These are phyloP conservation scores for Melopsittacus undulatus DNA, from an alignment of 2,797 vertebrate genomes.

Conservation along the genomic window DNA sequence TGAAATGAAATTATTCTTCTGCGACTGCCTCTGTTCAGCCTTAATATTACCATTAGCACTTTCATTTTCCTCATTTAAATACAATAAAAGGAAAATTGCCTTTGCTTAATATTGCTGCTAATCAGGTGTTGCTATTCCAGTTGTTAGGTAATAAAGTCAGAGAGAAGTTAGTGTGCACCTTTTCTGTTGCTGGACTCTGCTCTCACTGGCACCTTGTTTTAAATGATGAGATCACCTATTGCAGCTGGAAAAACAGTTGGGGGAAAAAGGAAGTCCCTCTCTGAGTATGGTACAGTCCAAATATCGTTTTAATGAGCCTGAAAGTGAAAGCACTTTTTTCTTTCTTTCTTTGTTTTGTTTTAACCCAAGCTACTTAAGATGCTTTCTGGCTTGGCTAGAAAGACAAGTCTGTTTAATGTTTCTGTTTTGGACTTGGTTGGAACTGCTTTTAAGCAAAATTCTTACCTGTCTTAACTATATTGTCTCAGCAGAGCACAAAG, in stretches of 20 bases:
- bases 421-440: neutral
- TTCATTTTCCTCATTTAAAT: constrained; percentile 36
- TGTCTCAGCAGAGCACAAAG: neutral
- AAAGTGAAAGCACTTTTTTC: neutral
- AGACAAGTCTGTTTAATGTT: neutral
- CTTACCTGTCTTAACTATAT: neutral
- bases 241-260: neutral
- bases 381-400: constrained; percentile 15
- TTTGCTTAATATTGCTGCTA: constrained; percentile 10
- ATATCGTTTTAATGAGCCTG: neutral
- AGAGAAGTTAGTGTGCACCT: neutral
- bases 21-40: neutral
- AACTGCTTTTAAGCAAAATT: neutral
- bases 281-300: neutral
- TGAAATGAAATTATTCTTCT: neutral
- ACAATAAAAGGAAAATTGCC: neutral
- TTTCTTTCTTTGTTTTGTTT: neutral
- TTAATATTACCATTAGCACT: neutral
- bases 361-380: neutral
- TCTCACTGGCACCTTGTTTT: neutral
- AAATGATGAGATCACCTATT: neutral
- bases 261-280: neutral
- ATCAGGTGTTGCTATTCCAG: neutral
- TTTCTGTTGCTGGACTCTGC: neutral
- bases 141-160: neutral